phyloP scores from a whole-genome alignment of 2,113 vertebrate species.

The Scartelaos histophorus region DNA sequence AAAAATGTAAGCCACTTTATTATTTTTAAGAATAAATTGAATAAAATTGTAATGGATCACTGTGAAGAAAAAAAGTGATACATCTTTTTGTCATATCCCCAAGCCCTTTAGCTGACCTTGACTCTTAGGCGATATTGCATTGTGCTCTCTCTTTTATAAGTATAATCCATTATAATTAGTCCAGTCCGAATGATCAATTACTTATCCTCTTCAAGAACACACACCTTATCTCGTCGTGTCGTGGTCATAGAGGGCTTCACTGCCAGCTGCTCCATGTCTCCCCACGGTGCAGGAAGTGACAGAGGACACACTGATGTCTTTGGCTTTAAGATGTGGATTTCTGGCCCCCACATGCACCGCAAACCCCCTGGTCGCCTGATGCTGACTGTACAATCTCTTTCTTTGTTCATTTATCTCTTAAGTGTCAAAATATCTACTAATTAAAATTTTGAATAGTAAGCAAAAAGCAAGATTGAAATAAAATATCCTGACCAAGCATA shows the following conservation, averaged over 20 bases:
- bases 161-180: constrained; percentile 4
- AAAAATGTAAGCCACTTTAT: too few relatives aligned
- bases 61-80: too few relatives aligned
- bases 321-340: constrained; percentile 15
- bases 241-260: constrained; percentile 38
- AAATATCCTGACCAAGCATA: neutral
- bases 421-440: neutral
- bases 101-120: too few relatives aligned
- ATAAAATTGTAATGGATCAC: too few relatives aligned
- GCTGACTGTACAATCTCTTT: constrained; percentile 32
- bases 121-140: too few relatives aligned
- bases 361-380: constrained; percentile 22
- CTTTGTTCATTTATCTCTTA: neutral
- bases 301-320: constrained; percentile 54
- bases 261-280: constrained; percentile 66
- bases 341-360: constrained; percentile 21
- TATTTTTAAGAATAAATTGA: too few relatives aligned
- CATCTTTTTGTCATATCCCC: too few relatives aligned
- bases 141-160: constrained; percentile 17
- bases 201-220: neutral
- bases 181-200: constrained; percentile 1
- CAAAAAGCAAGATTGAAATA: neutral
- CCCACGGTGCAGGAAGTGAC: constrained; percentile 56
- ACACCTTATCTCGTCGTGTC: constrained; percentile 18
- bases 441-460: neutral